A percentile compares a stretch with the other conserved stretches of the same genome.
Conservation (phyloP, 2,888 invertebrate species). For the Mythimna vitellina region DNA sequence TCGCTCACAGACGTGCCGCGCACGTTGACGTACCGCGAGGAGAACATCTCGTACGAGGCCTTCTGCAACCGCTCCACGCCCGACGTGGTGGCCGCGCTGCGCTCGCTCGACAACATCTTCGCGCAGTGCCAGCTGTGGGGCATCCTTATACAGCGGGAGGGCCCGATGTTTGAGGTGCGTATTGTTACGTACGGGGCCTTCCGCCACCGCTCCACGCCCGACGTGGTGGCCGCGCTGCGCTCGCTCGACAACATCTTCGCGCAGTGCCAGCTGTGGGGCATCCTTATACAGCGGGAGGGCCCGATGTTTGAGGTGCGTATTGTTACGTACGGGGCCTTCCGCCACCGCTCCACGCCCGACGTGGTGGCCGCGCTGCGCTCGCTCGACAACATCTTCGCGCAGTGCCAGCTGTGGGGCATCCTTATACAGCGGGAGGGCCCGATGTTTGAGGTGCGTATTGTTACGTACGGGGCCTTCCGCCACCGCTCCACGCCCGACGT, state of each 20-base stretch:
- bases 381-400: conserved; percentile 94
- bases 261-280: conserved; percentile 95
- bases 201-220: conserved; percentile 92
- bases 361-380: conserved; percentile 93
- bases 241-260: conserved; percentile 94
- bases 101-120: conserved; percentile 93
- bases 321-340: conserved; percentile 88
- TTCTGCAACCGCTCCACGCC: conserved; percentile 92
- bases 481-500: conserved; percentile 94
- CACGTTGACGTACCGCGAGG: conserved; percentile 94
- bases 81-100: conserved; percentile 94
- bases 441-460: conserved; percentile 91
- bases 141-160: conserved; percentile 95
- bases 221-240: conserved; percentile 94
- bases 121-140: conserved; percentile 96
- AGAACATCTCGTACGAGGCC: conserved; percentile 89
- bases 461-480: conserved; percentile 89
- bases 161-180: conserved; percentile 93
- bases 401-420: conserved; percentile 96
- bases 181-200: conserved; percentile 87
- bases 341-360: conserved; percentile 93
- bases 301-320: conserved; percentile 92
- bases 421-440: conserved; percentile 95
- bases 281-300: conserved; percentile 95
- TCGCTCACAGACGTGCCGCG: conserved; percentile 98